Evolutionary conservation across 2,113 vertebrate genomes (phyloP).

Genomic region (Acrocephalus kingi): DNA sequence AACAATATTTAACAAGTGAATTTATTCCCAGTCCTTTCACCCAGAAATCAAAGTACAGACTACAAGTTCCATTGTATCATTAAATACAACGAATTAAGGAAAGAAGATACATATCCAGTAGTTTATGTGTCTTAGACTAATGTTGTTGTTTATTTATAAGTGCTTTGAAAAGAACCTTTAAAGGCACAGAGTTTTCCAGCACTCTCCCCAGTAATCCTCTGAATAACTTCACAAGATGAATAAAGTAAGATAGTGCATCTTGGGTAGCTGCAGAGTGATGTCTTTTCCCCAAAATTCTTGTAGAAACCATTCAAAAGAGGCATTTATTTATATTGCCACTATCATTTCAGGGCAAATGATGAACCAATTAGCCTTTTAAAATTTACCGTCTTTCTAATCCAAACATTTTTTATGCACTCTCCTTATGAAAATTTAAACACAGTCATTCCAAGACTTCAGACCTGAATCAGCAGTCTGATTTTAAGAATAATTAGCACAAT

Average conservation of each 20-base stretch:
- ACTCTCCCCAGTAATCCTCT: neutral
- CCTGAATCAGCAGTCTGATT: neutral
- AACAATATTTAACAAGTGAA: neutral
- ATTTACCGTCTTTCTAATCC: neutral
- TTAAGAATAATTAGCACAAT: neutral
- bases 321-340: neutral
- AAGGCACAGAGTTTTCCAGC: neutral
- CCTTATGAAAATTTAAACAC: neutral
- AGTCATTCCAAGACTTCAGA: neutral
- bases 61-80: neutral
- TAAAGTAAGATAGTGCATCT: neutral
- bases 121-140: neutral
- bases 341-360: neutral
- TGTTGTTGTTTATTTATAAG: neutral
- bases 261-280: neutral
- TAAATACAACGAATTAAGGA: neutral
- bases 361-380: neutral
- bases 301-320: neutral
- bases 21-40: neutral
- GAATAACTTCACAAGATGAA: neutral
- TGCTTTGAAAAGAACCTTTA: neutral
- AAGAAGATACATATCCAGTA: neutral
- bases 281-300: neutral
- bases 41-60: neutral
- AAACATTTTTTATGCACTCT: neutral